Base-by-base conservation (phyloP, 2,113 vertebrate genomes). In the Neopipo cinnamomea region DNA sequence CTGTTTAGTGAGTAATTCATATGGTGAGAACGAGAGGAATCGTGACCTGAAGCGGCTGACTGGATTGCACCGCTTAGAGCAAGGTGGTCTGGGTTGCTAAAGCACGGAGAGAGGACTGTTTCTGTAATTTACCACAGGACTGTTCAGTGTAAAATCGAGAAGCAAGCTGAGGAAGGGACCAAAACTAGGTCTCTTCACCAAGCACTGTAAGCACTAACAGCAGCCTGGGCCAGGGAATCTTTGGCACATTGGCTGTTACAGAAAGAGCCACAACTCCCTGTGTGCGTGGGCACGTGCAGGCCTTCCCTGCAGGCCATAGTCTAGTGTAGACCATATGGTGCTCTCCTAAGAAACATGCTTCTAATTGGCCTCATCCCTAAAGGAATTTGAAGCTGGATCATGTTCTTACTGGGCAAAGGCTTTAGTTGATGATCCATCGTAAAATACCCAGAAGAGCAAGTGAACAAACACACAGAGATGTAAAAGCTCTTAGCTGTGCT, bases 1-100 rank as follows among this genome's bases (percentile, higher is more conserved):
- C 91, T 89, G 70, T 81, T 84, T 23, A 87, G 94, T 70, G 89
- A 87, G 72, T 95, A 92, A 95, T 95, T 95, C 89, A 92, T 95
- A 25, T 24, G 86, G 93, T 97, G 96, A 89, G 92, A 97, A 92
- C 4, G 65, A 91, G 92, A 86, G 76, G 59, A 92, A 87, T 92
- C 24, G 23, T 96, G 94, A 84, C 86, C 95, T 89, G 86, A 84
- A 91, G 80, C 86, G 0, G 9, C 79, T 74, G 95, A 74, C 56
- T 52, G 83, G 68, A 74, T 72, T 1, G 0, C 33, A 30, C 50
- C 0, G 2, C 88, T 63, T 55, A 35, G 25, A 74, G 76, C 68
- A 18, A 86, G 83, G 91, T 30, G 11, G 88, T 58, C 72, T 63
- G 80, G 30, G 23, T 71, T 91, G 68, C 93, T 73, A 47, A 9